phyloP scores from a whole-genome alignment of 2,888 invertebrate species.

The Dichetophora obliterata region DNA sequence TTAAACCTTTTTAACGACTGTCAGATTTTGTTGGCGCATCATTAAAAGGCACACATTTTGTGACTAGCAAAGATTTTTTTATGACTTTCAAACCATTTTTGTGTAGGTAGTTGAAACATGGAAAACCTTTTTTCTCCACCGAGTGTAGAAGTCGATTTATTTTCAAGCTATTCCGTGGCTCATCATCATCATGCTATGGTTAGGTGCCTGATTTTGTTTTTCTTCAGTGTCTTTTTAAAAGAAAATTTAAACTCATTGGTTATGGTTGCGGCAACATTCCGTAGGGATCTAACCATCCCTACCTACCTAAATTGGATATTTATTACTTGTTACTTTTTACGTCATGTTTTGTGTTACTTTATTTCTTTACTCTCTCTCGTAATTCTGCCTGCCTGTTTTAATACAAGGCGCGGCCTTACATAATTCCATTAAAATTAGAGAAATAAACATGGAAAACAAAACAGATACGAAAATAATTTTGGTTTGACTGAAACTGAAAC shows the following conservation, averaged over 20 bases:
- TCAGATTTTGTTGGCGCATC: neutral
- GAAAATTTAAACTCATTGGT: slow-evolving; percentile 24
- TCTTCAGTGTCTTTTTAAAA: neutral
- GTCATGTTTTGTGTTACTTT: neutral
- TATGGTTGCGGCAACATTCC: slow-evolving; percentile 20
- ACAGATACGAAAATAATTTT: slow-evolving; percentile 25
- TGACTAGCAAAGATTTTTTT: neutral
- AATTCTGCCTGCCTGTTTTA: neutral
- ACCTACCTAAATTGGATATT: slow-evolving; percentile 46
- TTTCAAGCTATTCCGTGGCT: neutral
- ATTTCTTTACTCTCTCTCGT: neutral
- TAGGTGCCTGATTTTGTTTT: neutral
- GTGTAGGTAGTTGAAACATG: slow-evolving; percentile 35
- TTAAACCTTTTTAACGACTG: slow-evolving; percentile 20
- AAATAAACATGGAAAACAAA: slow-evolving; percentile 10
- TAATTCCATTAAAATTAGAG: slow-evolving; percentile 37
- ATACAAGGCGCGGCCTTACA: slow-evolving; percentile 34
- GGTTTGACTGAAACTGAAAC: slow-evolving; percentile 54
- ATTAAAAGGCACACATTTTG: neutral
- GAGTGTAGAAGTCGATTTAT: slow-evolving; percentile 8
- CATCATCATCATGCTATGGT: neutral
- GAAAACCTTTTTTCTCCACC: slow-evolving; percentile 19
- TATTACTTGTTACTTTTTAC: slow-evolving; percentile 40
- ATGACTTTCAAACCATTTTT: slow-evolving; percentile 14
- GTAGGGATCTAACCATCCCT: slow-evolving; percentile 2